phyloP scores from a whole-genome alignment of 2,113 vertebrate species.

The Hippocampus mohnikei region DNA sequence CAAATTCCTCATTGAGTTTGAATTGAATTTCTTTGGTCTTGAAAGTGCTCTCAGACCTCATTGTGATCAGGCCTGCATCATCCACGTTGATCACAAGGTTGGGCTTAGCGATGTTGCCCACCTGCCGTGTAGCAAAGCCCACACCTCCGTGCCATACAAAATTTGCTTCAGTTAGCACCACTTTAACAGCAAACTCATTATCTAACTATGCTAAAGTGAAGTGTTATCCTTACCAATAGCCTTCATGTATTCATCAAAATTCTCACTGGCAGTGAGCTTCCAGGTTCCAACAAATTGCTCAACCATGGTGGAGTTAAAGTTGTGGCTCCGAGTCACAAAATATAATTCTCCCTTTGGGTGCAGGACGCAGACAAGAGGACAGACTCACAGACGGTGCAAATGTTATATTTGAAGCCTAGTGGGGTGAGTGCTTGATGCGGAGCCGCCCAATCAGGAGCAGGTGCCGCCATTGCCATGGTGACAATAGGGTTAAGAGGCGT shows the following conservation, averaged over 20 bases:
- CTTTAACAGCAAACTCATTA: not conserved
- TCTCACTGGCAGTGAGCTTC: constrained; percentile 80
- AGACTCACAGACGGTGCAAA: rapidly evolving
- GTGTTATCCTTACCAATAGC: constrained; percentile 72
- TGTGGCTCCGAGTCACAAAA: not conserved
- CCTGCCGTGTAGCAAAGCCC: constrained; percentile 76
- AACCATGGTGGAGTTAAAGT: constrained; percentile 67
- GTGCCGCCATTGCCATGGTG: constrained; percentile 24
- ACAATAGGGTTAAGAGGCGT: constrained; percentile 42
- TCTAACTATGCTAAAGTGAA: not conserved
- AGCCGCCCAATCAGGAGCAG: constrained; percentile 44
- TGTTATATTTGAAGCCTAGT: constrained; percentile 36
- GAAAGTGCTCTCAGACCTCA: constrained; percentile 82
- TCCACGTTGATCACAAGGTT: constrained; percentile 78
- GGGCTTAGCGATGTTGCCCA: constrained; percentile 79
- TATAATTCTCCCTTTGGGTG: not conserved
- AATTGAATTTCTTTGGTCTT: constrained; percentile 83
- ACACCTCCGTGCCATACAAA: constrained; percentile 69
- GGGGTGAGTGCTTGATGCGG: constrained; percentile 10
- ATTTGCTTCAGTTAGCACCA: not conserved
- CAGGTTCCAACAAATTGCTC: constrained; percentile 82
- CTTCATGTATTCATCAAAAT: constrained; percentile 89
- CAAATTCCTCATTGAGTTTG: constrained; percentile 82
- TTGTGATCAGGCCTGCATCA: constrained; percentile 69
- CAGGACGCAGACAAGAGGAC: not conserved